Evolutionary conservation across 1,140 invertebrate species (phyloP), one percentile per base, ranked within the genome.

Genomic region (Heliothis virescens): DNA sequence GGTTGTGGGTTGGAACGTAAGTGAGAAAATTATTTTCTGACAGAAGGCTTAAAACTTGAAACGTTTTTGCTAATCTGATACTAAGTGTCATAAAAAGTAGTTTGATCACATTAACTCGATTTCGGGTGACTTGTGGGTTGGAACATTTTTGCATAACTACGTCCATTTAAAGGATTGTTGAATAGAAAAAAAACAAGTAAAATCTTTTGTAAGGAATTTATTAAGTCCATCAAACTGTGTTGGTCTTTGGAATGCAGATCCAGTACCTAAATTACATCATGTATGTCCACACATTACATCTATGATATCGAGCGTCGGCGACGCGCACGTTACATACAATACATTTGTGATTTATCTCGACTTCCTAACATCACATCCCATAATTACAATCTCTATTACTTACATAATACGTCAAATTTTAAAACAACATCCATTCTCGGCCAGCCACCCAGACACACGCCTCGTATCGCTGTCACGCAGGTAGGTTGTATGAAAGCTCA

Each of bases 231-330:
- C 90, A 92, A 94, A 91, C 87, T 90, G 88, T 89, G 90, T 92
- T 87, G 90, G 91, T 89, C 86, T 91, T 92, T 93, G 92, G 92
- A 94, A 94, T 93, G 92, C 92, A 89, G 83, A 89, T 90, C 89
- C 87, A 92, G 80, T 89, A 88, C 85, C 89, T 90, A 90, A 89
- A 92, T 89, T 92, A 91, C 89, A 92, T 85, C 82, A 86, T n/a
- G 63, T 53, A 63, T 80, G 18, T 72, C 76, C 85, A 86, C 83
- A 84, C 84, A 85, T 88, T 89, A 90, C 79, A 86, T 84, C 88
- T 89, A 90, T 84, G 86, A 90, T 86, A 88, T 89, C 82, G 73
- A 71, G 67, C 67, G 67, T 71, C 67, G 80, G 67, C 67, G 67
- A 71, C 67, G 47, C 67, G 18, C 63, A 57, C 63, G 34, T 69